Conservation (phyloP, 2,797 vertebrate genomes). For the Pangasius mekongensis region DNA sequence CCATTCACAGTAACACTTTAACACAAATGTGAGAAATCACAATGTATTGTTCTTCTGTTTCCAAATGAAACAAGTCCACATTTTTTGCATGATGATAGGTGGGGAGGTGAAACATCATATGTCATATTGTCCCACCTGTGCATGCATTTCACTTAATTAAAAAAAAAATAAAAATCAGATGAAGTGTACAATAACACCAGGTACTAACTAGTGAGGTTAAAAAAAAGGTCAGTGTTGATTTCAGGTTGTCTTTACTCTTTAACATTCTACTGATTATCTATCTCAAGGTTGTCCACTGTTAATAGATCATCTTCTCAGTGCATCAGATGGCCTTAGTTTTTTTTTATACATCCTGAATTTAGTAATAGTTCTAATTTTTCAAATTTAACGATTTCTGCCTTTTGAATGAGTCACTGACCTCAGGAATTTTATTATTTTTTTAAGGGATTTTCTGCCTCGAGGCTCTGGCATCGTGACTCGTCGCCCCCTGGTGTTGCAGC, state of each 20-base stretch:
- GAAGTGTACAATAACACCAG: not conserved
- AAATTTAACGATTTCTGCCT: not conserved
- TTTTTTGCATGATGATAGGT: not conserved
- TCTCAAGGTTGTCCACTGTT: not conserved
- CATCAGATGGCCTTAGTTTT: not conserved
- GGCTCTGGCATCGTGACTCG: conserved; percentile 89
- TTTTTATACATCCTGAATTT: conserved; percentile 8
- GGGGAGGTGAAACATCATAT: not conserved
- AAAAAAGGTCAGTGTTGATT: not conserved
- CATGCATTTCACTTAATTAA: not conserved
- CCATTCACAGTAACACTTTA: not conserved
- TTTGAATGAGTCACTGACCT: not conserved
- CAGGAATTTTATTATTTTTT: conserved; percentile 14
- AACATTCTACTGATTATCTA: not conserved
- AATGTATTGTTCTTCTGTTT: not conserved
- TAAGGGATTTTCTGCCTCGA: conserved; percentile 87
- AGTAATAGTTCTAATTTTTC: not conserved
- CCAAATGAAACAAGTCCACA: not conserved
- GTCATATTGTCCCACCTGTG: not conserved
- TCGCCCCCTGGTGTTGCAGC: conserved; percentile 85
- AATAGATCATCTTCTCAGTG: not conserved
- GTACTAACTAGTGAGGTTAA: not conserved
- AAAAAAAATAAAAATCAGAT: not conserved
- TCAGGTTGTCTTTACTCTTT: conserved; percentile 3
- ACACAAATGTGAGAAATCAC: not conserved